A percentile compares a stretch with the other conserved stretches of the same genome.
Evolutionary conservation across 2,113 vertebrate genomes (phyloP).

Genomic region (Motacilla tschutschensis): DNA sequence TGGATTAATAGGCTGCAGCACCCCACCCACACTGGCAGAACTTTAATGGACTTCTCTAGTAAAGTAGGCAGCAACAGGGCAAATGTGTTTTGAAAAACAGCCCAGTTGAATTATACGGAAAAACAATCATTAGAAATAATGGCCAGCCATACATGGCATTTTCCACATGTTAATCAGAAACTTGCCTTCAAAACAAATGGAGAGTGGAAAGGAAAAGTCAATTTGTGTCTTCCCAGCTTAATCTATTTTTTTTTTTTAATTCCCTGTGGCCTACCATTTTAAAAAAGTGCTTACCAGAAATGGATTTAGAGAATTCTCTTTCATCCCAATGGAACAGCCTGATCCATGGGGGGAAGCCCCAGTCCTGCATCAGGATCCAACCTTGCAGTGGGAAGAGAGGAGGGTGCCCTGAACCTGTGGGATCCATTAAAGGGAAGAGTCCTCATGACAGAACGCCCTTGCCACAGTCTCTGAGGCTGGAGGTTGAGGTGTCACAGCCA

Average conservation of each 20-base stretch:
- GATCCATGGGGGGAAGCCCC: not conserved
- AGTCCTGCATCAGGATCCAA: not conserved
- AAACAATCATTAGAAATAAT: slow-evolving; percentile 30
- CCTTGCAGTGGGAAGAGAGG: not conserved
- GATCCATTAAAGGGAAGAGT: not conserved
- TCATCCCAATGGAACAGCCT: not conserved
- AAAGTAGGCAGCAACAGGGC: not conserved
- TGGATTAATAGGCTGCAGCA: slow-evolving; percentile 40
- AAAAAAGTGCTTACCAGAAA: not conserved
- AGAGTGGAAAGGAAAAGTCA: not conserved
- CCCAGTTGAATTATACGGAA: not conserved
- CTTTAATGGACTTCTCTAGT: slow-evolving; percentile 1
- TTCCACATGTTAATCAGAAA: not conserved
- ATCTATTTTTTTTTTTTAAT: not conserved
- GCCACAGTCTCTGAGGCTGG: not conserved
- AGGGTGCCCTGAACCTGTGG: rapidly evolving
- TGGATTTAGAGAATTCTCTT: not conserved
- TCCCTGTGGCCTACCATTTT: not conserved
- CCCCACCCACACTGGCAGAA: not conserved
- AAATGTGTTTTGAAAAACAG: slow-evolving; percentile 29
- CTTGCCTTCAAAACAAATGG: not conserved
- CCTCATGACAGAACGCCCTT: rapidly evolving
- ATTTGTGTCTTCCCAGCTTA: not conserved
- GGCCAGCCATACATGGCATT: not conserved
- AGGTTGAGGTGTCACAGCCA: not conserved